Percentiles rank a stretch among this genome's conserved stretches.
These are phyloP conservation scores for Nothocercus julius DNA, from an alignment of 2,113 vertebrate species.

Conservation along the genomic window DNA sequence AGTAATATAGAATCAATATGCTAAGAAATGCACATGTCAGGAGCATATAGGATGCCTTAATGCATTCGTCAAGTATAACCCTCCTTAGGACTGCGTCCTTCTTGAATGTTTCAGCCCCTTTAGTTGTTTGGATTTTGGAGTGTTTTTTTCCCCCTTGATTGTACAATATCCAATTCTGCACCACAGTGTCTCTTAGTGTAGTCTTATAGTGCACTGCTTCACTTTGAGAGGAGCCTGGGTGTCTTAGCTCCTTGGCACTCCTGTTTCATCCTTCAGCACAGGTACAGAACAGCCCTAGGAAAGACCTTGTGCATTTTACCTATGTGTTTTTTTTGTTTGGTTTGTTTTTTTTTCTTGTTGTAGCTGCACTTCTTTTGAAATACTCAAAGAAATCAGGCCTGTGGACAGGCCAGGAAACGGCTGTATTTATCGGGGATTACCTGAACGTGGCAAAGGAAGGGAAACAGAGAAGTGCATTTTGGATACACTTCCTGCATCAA, in stretches of 20 bases:
- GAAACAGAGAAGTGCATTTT: constrained; percentile 86
- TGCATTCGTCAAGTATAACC: neutral
- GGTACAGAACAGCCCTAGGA: neutral
- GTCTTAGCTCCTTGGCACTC: neutral
- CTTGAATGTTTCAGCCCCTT: neutral
- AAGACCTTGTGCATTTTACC: neutral
- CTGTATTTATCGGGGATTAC: constrained; percentile 83
- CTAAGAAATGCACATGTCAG: neutral
- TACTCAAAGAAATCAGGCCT: constrained; percentile 88
- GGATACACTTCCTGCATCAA: constrained; percentile 92
- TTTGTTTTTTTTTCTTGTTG: neutral
- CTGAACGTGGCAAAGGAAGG: constrained; percentile 81
- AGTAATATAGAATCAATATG: too few species aligned
- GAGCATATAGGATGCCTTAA: neutral
- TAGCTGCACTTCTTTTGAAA: constrained; percentile 90
- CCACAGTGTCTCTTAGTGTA: neutral
- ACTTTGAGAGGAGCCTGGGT: neutral
- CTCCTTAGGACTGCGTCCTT: neutral
- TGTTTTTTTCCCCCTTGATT: neutral
- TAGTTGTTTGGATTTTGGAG: neutral
- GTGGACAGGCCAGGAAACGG: constrained; percentile 90
- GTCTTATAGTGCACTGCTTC: neutral
- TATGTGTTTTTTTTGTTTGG: neutral
- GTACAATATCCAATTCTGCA: neutral
- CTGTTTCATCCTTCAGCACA: neutral